Conservation (phyloP, 1,140 invertebrate species). For the fruit fly (Drosophila melanogaster) region DNA sequence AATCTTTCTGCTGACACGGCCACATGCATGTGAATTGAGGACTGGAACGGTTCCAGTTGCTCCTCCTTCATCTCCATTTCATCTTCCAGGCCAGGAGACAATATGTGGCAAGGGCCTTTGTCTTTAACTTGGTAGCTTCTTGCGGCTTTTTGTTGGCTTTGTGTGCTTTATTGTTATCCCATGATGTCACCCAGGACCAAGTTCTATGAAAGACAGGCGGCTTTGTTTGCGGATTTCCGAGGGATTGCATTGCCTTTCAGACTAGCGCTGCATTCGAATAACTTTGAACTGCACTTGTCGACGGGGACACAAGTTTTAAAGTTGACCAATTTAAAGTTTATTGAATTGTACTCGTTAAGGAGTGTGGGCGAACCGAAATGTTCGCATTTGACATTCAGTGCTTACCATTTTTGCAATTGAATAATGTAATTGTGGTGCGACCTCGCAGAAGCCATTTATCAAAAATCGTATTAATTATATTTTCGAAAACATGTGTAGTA, state of each 20-base stretch:
- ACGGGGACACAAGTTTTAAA: background rate
- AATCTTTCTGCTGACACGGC: constrained; percentile 68
- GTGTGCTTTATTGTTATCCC: constrained; percentile 29
- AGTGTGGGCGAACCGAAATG: no score
- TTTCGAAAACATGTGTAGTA: background rate
- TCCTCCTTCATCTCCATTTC: constrained; percentile 16
- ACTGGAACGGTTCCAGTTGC: constrained; percentile 48
- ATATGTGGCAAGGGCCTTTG: constrained; percentile 59
- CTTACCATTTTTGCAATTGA: background rate
- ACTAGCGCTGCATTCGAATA: background rate
- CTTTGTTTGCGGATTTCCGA: constrained; percentile 35
- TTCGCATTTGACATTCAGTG: background rate
- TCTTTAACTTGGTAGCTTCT: constrained; percentile 62
- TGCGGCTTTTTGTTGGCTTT: constrained; percentile 13
- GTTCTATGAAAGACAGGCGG: constrained; percentile 9
- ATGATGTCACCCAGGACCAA: constrained; percentile 32
- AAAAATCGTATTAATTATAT: no score
- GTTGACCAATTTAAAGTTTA: background rate
- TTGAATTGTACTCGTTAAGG: no score
- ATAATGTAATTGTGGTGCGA: background rate
- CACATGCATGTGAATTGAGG: constrained; percentile 39
- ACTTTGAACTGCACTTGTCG: background rate
- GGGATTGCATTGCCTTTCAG: constrained; percentile 30
- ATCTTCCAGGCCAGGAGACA: constrained; percentile 35
- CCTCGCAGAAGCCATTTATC: no score